Evolutionary conservation across 1,140 invertebrate genomes (phyloP), one percentile per base, ranked within the genome.

Genomic region (Euglossa dilemma): DNA sequence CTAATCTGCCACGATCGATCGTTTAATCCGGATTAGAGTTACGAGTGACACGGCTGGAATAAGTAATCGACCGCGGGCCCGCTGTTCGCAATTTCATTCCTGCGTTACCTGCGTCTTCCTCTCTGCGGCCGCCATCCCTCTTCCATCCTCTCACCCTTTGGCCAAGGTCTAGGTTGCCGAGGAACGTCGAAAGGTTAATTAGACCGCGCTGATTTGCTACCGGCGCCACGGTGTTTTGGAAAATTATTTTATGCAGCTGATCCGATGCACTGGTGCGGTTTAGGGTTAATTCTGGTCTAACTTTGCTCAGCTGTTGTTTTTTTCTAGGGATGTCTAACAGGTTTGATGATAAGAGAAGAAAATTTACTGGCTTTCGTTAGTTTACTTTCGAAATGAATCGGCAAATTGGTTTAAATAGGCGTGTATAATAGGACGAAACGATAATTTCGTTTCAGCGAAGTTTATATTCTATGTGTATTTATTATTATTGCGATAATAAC

Each of bases 21-120:
- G 87, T 89, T 89, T 89, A 89, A 89, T 89, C 88, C 79, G 87
- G 88, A 89, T 89, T 89, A 89, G 88, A 89, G 85, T 89, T 88
- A 88, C 88, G 87, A 76, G 79, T 89, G 85, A 89, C 88, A 86
- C 72, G 86, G 57, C 25, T 74, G 86, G 88, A 89, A 89, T 89
- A 89, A 89, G 85, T 89, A 89, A 89, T 89, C 85, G 87, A 66
- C 75, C 84, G 79, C 54, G 56, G 83, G 64, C 67, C 78, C 85
- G 67, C 52, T 82, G 79, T 71, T 73, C 85, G 88, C 85, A 89
- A 83, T 89, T 89, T 89, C 84, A 90, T 90, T 90, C 84, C 83
- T 85, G 83, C 83, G 82, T 83, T 79, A 81, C 81, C 23, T 57
- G 71, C 85, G 84, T 86, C 85, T 87, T 84, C 77, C 79, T 67